A percentile compares a stretch with the other conserved stretches of the same genome.
phyloP scores from a whole-genome alignment of 1,140 invertebrate species.

The Colletes latitarsis region DNA sequence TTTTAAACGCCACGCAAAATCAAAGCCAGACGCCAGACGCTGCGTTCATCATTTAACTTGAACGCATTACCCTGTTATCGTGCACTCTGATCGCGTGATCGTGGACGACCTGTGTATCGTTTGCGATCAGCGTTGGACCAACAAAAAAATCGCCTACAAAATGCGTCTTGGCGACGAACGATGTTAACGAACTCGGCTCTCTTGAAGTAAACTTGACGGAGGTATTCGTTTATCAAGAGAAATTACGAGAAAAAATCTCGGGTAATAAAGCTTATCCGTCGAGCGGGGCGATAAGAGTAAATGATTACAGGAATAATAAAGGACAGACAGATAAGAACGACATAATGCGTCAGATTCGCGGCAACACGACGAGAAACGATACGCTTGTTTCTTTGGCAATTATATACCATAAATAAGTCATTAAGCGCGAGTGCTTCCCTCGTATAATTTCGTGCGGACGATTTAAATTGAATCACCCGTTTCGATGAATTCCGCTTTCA shows the following conservation, averaged over 20 bases:
- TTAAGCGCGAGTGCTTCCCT: constrained; percentile 25
- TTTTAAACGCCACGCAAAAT: not conserved
- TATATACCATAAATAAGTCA: constrained; percentile 21
- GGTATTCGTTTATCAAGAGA: no score
- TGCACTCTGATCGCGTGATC: not conserved
- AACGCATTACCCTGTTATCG: not conserved
- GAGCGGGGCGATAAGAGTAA: not conserved
- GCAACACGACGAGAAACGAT: not conserved
- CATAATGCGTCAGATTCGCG: constrained; percentile 2
- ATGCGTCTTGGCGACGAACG: no score
- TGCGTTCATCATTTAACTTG: not conserved
- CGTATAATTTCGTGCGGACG: constrained; percentile 24
- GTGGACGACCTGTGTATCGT: not conserved
- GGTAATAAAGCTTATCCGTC: not conserved
- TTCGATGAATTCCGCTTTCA: constrained; percentile 29
- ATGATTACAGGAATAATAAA: constrained; percentile 10
- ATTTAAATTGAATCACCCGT: constrained; percentile 40
- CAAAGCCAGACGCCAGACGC: not conserved
- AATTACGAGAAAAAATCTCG: not conserved
- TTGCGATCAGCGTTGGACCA: not conserved
- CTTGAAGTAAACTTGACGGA: no score
- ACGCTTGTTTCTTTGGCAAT: constrained; percentile 18
- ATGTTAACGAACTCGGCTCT: no score
- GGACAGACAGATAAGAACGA: not conserved
- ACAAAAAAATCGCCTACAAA: no score